Evolutionary conservation across 2,113 vertebrate species (phyloP).

Genomic region (Oncorhynchus masou): DNA sequence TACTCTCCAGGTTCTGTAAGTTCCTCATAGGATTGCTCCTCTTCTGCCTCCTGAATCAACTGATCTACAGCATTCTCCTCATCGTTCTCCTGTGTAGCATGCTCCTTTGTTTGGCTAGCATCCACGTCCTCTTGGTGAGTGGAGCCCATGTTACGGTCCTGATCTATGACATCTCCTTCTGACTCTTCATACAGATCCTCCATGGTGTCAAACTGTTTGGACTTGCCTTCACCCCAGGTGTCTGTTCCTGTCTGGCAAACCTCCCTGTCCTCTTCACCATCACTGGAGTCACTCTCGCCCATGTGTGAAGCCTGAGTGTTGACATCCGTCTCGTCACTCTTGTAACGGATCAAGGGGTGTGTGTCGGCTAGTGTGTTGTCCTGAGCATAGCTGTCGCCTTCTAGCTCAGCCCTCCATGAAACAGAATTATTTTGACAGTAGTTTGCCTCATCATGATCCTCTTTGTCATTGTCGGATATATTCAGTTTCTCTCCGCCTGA

Average conservation of each 20-base stretch:
- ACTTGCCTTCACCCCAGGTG: constrained; percentile 51
- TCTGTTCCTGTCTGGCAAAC: constrained; percentile 30
- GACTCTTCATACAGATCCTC: constrained; percentile 73
- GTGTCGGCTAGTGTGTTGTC: constrained; percentile 77
- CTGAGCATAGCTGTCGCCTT: constrained; percentile 72
- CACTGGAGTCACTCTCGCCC: constrained; percentile 62
- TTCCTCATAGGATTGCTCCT: constrained; percentile 34
- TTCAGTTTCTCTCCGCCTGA: constrained; percentile 1
- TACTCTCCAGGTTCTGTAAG: neutral
- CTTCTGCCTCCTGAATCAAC: neutral
- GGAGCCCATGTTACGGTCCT: constrained; percentile 43
- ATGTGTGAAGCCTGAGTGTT: constrained; percentile 63
- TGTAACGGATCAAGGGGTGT: constrained; percentile 73
- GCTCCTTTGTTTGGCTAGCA: constrained; percentile 2
- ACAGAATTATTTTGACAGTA: constrained; percentile 69
- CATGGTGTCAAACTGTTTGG: constrained; percentile 72
- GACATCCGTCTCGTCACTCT: constrained; percentile 69
- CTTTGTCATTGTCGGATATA: constrained; percentile 29
- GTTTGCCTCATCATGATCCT: constrained; percentile 52
- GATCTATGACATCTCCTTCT: constrained; percentile 52
- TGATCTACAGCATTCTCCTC: constrained; percentile 18
- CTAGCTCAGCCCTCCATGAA: constrained; percentile 70
- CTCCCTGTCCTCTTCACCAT: constrained; percentile 66
- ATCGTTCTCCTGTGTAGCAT: neutral
- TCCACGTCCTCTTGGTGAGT: constrained; percentile 25